phyloP scores from a whole-genome alignment of 2,888 invertebrate genomes.

The Ophonus ardosiacus region DNA sequence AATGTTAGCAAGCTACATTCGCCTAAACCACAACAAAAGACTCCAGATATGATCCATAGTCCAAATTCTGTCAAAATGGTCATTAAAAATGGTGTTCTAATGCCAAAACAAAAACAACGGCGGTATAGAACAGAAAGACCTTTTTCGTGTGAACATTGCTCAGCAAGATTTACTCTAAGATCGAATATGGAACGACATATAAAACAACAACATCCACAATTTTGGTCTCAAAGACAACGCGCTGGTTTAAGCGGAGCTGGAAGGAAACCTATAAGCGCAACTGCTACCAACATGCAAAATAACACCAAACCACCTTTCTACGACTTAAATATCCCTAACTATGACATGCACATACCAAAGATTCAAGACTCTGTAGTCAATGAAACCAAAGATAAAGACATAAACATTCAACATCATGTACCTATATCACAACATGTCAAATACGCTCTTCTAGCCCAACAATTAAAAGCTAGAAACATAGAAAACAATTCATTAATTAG shows the following conservation, averaged over 20 bases:
- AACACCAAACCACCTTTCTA: constrained; percentile 70
- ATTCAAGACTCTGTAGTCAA: constrained; percentile 69
- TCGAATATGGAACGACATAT: constrained; percentile 97
- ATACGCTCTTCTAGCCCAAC: constrained; percentile 87
- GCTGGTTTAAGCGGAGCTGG: constrained; percentile 78
- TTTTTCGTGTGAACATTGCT: constrained; percentile 93
- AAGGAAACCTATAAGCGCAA: constrained; percentile 74
- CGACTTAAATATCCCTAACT: constrained; percentile 71
- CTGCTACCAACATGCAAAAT: constrained; percentile 64
- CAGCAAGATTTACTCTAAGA: constrained; percentile 92
- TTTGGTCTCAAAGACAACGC: constrained; percentile 89
- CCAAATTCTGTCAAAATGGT: constrained; percentile 90
- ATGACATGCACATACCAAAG: constrained; percentile 70
- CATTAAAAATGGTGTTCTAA: constrained; percentile 91
- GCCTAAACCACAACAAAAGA: constrained; percentile 75
- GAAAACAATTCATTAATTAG: constrained; percentile 66
- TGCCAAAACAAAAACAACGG: constrained; percentile 94
- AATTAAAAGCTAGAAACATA: constrained; percentile 80
- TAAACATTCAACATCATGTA: constrained; percentile 40
- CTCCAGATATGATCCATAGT: constrained; percentile 77
- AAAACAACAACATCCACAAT: constrained; percentile 95
- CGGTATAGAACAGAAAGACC: constrained; percentile 94
- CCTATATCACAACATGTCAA: constrained; percentile 83
- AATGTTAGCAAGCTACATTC: constrained; percentile 72
- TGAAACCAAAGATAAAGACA: constrained; percentile 69